Evolutionary conservation across 2,888 invertebrate genomes (phyloP).

Genomic region (Gibbula magus): DNA sequence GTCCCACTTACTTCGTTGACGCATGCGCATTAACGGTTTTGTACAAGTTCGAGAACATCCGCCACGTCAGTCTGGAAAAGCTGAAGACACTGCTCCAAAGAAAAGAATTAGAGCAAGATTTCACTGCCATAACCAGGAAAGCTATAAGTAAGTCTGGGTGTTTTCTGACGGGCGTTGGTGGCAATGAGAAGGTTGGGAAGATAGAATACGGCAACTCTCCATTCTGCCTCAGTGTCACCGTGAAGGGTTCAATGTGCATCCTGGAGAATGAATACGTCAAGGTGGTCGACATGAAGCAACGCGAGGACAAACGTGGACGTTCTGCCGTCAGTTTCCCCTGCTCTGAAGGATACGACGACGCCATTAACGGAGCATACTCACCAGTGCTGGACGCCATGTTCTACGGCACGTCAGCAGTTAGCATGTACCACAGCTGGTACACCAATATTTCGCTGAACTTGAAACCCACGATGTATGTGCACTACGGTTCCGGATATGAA

Average conservation of each 20-base stretch:
- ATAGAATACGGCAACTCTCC: slow-evolving; percentile 32
- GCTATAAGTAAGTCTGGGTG: not conserved
- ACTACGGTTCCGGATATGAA: slow-evolving; percentile 43
- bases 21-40: slow-evolving; percentile 30
- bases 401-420: slow-evolving; percentile 44
- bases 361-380: slow-evolving; percentile 49
- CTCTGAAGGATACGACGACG: slow-evolving; percentile 43
- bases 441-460: slow-evolving; percentile 33
- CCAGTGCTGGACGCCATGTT: slow-evolving; percentile 52
- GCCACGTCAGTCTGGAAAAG: not conserved
- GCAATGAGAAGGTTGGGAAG: slow-evolving; percentile 39
- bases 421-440: slow-evolving; percentile 55
- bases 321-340: slow-evolving; percentile 47
- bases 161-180: slow-evolving; percentile 37
- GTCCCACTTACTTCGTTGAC: slow-evolving; percentile 52
- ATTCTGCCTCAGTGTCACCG: slow-evolving; percentile 33
- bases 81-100: too few species aligned
- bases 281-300: slow-evolving; percentile 34
- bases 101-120: too few species aligned
- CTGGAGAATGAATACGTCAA: slow-evolving; percentile 31
- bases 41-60: slow-evolving; percentile 11
- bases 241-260: slow-evolving; percentile 1
- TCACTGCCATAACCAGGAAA: too few species aligned
- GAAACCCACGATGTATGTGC: slow-evolving; percentile 51
- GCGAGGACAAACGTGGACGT: slow-evolving; percentile 13